Evolutionary conservation across 23 tunicate species (phyloP), one percentile per base, ranked within the genome.

Genomic region (Styela clava): DNA sequence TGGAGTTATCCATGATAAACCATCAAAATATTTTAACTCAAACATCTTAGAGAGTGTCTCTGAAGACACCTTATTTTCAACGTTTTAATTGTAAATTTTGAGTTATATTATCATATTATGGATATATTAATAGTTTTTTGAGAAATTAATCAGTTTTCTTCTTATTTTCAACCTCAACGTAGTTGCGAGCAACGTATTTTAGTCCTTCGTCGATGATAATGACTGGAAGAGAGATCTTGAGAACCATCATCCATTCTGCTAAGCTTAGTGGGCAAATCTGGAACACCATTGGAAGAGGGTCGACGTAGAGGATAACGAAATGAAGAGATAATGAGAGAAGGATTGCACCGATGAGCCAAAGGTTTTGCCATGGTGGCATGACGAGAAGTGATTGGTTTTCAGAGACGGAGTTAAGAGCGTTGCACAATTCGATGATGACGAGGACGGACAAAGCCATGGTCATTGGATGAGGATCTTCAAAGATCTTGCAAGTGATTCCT

Each of bases 401-500:
- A 27, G 86, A 83, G n/a, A 83, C 86, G 2, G 83, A 76, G 74
- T 83, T 83, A 37, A 83, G 82, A n/a, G 86, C 86, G 35, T 83
- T 83, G 63, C 67, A 52, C 83, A 83, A 28, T 83, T 83, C 86
- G 61, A 83, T 83, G 52, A 83, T 68, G 2, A 83, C 86, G 23
- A 83, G 74, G 31, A 83, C 86, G 7, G 86, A 83, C 1, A 83
- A 31, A 28, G 86, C 86, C 69, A 83, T 51, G 37, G 86, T 83
- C 86, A 83, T 83, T 52, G 86, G 83, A 31, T 83, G 86, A 2
- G 86, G 86, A 29, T 83, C 86, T 63, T 83, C 83, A 32, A 83
- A 83, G 7, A 83, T 78, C 65, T 79, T 44, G 69, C 86, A 83
- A 3, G 61, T 30, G 52, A 83, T n/a, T 74, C 86, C 86, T 83